Percentiles rank a stretch among this genome's conserved stretches.
Evolutionary conservation across 2,888 invertebrate genomes (phyloP).

Genomic region (Camptogramma bilineatum): DNA sequence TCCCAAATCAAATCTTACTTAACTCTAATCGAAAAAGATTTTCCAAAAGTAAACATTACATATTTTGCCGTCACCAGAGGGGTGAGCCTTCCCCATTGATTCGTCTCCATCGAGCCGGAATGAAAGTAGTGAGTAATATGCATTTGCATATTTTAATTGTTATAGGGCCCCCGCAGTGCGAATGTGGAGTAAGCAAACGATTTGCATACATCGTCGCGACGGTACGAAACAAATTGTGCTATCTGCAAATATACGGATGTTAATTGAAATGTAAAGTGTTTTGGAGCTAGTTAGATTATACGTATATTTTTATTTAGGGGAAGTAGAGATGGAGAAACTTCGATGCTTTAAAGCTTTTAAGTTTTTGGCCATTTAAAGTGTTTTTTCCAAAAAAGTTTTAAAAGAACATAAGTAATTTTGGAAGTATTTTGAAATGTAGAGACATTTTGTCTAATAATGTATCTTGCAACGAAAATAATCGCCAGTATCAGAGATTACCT

Average conservation of each 20-base stretch:
- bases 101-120: conserved; percentile 70
- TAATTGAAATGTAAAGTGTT: conserved; percentile 61
- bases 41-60: conserved; percentile 37
- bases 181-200: conserved; percentile 74
- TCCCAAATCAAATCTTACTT: neutral
- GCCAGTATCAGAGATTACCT: too few species aligned
- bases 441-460: too few species aligned
- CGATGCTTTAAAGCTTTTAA: too few species aligned
- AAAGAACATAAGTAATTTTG: too few species aligned
- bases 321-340: too few species aligned
- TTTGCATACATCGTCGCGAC: conserved; percentile 75
- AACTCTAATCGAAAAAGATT: conserved; percentile 15
- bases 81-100: conserved; percentile 61
- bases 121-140: conserved; percentile 82
- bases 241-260: conserved; percentile 66
- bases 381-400: neutral
- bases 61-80: conserved; percentile 63
- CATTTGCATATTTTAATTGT: conserved; percentile 86
- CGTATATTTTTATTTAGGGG: neutral
- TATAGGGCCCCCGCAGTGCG: conserved; percentile 65
- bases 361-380: too few species aligned
- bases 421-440: too few species aligned
- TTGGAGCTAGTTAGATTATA: conserved; percentile 26
- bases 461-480: too few species aligned
- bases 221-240: conserved; percentile 63